These are phyloP conservation scores for Dendroctonus ponderosae DNA, from an alignment of 1,140 invertebrate genomes.

Conservation along the genomic window DNA sequence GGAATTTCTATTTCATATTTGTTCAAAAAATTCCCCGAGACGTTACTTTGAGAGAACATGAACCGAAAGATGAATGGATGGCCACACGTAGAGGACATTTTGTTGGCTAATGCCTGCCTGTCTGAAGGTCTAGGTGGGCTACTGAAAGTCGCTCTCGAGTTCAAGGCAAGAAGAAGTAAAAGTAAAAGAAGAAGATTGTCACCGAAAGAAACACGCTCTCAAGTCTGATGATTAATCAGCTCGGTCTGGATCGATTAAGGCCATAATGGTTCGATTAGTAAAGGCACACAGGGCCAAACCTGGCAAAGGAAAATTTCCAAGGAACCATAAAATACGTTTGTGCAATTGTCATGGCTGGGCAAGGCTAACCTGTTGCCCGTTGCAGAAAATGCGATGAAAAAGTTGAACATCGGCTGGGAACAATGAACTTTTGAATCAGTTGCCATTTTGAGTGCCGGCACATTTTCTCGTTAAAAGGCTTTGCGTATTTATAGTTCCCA, in stretches of 20 bases:
- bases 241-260: no score
- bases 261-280: no score
- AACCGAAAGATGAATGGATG: constrained; percentile 31
- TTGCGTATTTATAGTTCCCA: constrained; percentile 28
- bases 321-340: constrained; percentile 24
- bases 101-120: not conserved
- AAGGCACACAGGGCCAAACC: not conserved
- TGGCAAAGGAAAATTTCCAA: constrained; percentile 21
- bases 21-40: constrained; percentile 28
- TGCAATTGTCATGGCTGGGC: constrained; percentile 16
- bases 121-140: constrained; percentile 1
- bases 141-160: no score
- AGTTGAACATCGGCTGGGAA: constrained; percentile 32
- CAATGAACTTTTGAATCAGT: constrained; percentile 31
- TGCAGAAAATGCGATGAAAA: constrained; percentile 33
- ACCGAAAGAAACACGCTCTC: no score
- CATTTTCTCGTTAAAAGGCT: constrained; percentile 31
- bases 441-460: constrained; percentile 30
- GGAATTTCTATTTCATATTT: constrained; percentile 34
- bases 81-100: not conserved
- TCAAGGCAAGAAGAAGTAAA: no score
- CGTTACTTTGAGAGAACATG: constrained; percentile 13
- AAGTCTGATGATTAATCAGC: no score
- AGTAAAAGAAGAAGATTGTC: no score
- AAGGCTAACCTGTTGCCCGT: constrained; percentile 29